phyloP scores from a whole-genome alignment of 2,888 invertebrate species.

The Sceliomorpha sp. region DNA sequence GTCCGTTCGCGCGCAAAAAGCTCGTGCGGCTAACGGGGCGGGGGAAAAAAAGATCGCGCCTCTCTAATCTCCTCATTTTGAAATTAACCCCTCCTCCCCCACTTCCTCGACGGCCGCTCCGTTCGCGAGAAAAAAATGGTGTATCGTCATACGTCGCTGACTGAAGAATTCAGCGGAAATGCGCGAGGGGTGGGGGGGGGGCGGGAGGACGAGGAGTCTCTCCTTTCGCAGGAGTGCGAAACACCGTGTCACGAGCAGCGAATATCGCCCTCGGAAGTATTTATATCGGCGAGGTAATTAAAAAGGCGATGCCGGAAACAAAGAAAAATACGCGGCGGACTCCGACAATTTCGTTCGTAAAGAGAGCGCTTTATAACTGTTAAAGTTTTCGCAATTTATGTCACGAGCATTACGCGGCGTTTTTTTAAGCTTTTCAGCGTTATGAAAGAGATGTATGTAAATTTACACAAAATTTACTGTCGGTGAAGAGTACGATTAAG shows the following conservation, averaged over 20 bases:
- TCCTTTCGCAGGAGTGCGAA: slow-evolving; percentile 23
- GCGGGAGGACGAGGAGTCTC: no score
- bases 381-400: slow-evolving; percentile 17
- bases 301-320: slow-evolving; percentile 32
- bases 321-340: slow-evolving; percentile 18
- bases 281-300: slow-evolving; percentile 42
- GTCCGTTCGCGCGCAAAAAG: slow-evolving; percentile 25
- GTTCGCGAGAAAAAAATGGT: slow-evolving; percentile 2
- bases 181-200: slow-evolving; percentile 3
- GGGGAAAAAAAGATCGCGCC: slow-evolving; percentile 23
- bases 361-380: slow-evolving; percentile 27
- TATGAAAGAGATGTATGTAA: no score
- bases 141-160: slow-evolving; percentile 24
- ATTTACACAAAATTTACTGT: no score
- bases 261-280: slow-evolving; percentile 39
- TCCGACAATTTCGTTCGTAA: slow-evolving; percentile 18
- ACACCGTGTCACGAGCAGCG: slow-evolving; percentile 34
- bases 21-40: no score
- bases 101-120: background rate
- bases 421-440: no score
- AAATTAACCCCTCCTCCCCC: slow-evolving; percentile 25
- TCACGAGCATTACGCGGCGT: no score
- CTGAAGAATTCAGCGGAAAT: slow-evolving; percentile 35
- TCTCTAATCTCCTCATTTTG: slow-evolving; percentile 32
- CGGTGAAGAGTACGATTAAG: no score